phyloP scores from a whole-genome alignment of 2,888 invertebrate genomes.

The Myathropa florea region DNA sequence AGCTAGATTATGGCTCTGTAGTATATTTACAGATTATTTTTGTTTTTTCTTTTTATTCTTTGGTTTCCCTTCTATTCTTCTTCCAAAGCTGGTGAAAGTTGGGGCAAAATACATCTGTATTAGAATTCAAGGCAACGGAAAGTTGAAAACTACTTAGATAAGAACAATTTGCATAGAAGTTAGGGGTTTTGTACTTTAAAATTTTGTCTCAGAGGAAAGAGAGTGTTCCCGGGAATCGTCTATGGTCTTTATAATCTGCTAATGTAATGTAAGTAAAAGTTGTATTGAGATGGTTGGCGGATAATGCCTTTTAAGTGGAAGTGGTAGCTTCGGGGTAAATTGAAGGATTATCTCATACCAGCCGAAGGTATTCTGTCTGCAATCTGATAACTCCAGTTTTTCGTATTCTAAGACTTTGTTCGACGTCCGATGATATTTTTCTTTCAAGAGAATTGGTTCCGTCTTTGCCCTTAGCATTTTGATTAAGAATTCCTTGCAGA shows the following conservation, averaged over 20 bases:
- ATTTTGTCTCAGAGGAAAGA: constrained; percentile 31
- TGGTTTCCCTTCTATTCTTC: neutral
- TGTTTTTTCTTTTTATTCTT: constrained; percentile 1
- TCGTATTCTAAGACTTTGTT: neutral
- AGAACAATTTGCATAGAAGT: constrained; percentile 67
- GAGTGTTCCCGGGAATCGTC: constrained; percentile 21
- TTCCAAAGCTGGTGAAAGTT: constrained; percentile 34
- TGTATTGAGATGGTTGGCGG: constrained; percentile 35
- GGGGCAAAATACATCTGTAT: constrained; percentile 43
- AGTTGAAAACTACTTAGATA: constrained; percentile 66
- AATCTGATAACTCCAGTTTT: neutral
- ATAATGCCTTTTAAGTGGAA: constrained; percentile 3
- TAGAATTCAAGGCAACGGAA: constrained; percentile 39
- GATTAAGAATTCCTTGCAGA: neutral
- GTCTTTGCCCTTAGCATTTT: neutral
- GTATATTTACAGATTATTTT: constrained; percentile 26
- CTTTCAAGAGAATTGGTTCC: neutral
- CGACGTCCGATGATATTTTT: neutral
- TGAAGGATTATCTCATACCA: constrained; percentile 17
- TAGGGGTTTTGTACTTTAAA: constrained; percentile 44
- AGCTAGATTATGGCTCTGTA: constrained; percentile 44
- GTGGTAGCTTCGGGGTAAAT: constrained; percentile 8
- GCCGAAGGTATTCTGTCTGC: neutral
- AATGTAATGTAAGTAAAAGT: constrained; percentile 44
- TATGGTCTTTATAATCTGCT: constrained; percentile 54